A percentile compares a stretch with the other conserved stretches of the same genome.
These are phyloP conservation scores for Silurus asotus DNA, from an alignment of 2,113 vertebrate genomes.

Conservation along the genomic window DNA sequence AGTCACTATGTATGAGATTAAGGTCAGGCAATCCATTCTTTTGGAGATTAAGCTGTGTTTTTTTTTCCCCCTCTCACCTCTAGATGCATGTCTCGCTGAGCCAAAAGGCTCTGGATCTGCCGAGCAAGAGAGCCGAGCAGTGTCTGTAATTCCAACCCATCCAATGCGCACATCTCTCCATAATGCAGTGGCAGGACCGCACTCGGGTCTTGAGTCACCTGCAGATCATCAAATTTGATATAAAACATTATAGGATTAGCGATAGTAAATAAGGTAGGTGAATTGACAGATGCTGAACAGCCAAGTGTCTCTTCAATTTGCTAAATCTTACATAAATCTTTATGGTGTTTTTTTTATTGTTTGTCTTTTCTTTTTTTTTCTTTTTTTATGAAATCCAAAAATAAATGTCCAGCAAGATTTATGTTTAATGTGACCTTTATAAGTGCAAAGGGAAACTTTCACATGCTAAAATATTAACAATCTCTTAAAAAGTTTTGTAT, in stretches of 20 bases:
- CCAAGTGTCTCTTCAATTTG: neutral
- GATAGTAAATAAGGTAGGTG: neutral
- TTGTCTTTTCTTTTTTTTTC: neutral
- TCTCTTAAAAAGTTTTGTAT: neutral
- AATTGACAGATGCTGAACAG: neutral
- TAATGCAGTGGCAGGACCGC: conserved; percentile 77
- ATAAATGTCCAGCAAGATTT: neutral
- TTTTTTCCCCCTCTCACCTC: conserved; percentile 69
- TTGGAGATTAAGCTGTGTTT: neutral
- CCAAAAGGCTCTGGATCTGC: conserved; percentile 72
- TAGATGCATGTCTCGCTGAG: conserved; percentile 78
- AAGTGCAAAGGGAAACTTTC: neutral
- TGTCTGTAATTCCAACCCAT: conserved; percentile 67
- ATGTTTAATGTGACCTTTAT: neutral
- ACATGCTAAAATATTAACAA: neutral
- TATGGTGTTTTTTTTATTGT: neutral
- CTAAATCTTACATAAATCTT: neutral
- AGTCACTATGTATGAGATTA: neutral
- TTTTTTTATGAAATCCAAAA: neutral
- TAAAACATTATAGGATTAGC: neutral
- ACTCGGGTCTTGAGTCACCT: conserved; percentile 83
- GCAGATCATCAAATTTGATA: conserved; percentile 50
- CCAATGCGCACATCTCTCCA: conserved; percentile 72
- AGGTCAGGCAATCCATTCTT: neutral
- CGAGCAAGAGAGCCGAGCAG: conserved; percentile 73